Evolutionary conservation across 2,888 invertebrate genomes (phyloP).

Genomic region (Protodeltote pygarga): DNA sequence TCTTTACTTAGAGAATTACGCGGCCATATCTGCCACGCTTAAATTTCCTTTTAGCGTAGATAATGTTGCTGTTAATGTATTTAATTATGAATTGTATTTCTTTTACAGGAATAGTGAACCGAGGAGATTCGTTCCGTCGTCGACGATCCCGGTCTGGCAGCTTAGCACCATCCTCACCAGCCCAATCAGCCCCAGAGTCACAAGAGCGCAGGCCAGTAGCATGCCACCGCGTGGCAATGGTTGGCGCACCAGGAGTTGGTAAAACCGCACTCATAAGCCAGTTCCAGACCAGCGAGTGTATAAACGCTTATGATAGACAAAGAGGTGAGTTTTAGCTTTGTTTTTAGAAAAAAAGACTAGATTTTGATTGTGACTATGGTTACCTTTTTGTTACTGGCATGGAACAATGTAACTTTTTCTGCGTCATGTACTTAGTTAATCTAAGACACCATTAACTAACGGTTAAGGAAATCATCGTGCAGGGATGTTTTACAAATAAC

Average conservation of each 20-base stretch:
- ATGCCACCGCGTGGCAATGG: slow-evolving; percentile 90
- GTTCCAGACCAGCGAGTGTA: slow-evolving; percentile 97
- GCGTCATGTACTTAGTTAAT: no score
- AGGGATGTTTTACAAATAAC: no score
- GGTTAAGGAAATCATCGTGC: no score
- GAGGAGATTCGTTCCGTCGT: slow-evolving; percentile 97
- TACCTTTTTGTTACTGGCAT: no score
- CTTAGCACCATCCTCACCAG: slow-evolving; percentile 88
- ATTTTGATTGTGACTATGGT: no score
- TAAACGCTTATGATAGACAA: slow-evolving; percentile 96
- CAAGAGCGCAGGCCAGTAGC: slow-evolving; percentile 85
- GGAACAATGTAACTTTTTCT: no score
- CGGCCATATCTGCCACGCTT: no score
- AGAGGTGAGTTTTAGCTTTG: slow-evolving; percentile 84
- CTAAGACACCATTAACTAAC: no score
- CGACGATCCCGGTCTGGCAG: slow-evolving; percentile 94
- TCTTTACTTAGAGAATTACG: no score
- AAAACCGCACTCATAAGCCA: slow-evolving; percentile 95
- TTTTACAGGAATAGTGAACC: slow-evolving; percentile 94
- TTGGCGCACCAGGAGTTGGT: slow-evolving; percentile 93
- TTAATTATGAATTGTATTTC: slow-evolving; percentile 5
- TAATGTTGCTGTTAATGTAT: no score
- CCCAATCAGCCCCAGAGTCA: slow-evolving; percentile 76
- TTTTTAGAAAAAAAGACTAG: no score
- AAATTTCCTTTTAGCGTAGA: no score